phyloP scores from a whole-genome alignment of 2,888 invertebrate species.

The Agrotis ipsilon region DNA sequence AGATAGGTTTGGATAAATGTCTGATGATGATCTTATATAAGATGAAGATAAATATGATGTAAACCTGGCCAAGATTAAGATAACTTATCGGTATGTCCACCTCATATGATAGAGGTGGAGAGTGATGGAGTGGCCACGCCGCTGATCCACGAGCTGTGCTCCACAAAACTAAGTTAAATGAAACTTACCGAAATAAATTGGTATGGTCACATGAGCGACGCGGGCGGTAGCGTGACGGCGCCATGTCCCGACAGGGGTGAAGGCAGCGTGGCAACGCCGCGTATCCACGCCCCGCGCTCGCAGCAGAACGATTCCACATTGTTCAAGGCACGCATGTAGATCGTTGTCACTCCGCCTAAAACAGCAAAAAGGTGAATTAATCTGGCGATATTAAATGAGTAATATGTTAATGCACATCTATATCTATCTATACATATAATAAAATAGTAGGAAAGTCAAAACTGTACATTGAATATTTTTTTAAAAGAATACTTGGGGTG shows the following conservation, averaged over 20 bases:
- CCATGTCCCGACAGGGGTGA: conserved; percentile 92
- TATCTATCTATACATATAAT: too few species aligned
- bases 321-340: conserved; percentile 92
- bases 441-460: too few species aligned
- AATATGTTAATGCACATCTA: too few species aligned
- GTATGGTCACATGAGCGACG: conserved; percentile 82
- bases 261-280: conserved; percentile 92
- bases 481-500: too few species aligned
- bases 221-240: conserved; percentile 86
- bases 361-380: too few species aligned
- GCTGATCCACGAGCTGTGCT: conserved; percentile 91
- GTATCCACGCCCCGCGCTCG: conserved; percentile 91
- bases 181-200: conserved; percentile 11
- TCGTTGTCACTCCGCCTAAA: conserved; percentile 92
- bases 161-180: conserved; percentile 51
- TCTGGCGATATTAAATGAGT: too few species aligned
- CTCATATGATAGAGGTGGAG: conserved; percentile 80
- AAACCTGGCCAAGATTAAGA: not conserved
- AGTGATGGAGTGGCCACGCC: conserved; percentile 89
- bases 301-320: conserved; percentile 93
- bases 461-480: too few species aligned
- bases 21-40: not conserved
- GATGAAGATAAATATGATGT: not conserved
- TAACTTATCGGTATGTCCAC: not conserved
- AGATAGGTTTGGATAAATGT: not conserved